Evolutionary conservation across 1,140 invertebrate genomes (phyloP).

Genomic region (Drosophila lini): DNA sequence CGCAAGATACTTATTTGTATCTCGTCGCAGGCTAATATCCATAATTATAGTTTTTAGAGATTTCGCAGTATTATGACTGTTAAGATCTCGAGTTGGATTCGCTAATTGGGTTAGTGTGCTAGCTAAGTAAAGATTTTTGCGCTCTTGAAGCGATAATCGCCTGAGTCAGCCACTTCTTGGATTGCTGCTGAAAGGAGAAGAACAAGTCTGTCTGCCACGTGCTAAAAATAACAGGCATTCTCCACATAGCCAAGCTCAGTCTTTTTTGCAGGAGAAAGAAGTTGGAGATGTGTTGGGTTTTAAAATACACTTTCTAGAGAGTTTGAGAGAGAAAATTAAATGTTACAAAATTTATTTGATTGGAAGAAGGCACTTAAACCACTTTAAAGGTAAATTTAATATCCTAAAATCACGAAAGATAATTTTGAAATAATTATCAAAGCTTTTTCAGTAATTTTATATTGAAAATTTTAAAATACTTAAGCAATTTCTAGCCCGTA

Average conservation of each 20-base stretch:
- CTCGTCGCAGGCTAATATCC: conserved; percentile 18
- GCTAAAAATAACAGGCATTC: conserved; percentile 48
- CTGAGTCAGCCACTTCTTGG: conserved; percentile 35
- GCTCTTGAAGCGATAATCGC: conserved; percentile 41
- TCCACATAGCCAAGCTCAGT: conserved; percentile 33
- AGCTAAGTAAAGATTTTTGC: conserved; percentile 25
- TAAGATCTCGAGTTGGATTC: conserved; percentile 14
- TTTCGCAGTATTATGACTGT: conserved; percentile 50
- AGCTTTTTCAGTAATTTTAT: too few relatives aligned
- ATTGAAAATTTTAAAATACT: too few relatives aligned
- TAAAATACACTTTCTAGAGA: not conserved
- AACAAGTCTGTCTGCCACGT: conserved; percentile 34
- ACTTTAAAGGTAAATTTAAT: too few relatives aligned
- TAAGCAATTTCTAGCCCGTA: too few relatives aligned
- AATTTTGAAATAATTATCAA: too few relatives aligned
- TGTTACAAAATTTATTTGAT: not conserved
- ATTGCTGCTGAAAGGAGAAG: conserved; percentile 9
- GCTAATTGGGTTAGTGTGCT: conserved; percentile 62
- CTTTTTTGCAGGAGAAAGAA: not conserved
- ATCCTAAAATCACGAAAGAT: too few relatives aligned
- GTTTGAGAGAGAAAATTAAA: not conserved
- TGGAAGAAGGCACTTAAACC: not conserved
- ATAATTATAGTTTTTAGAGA: conserved; percentile 25
- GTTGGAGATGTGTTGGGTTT: not conserved
- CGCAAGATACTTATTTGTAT: conserved; percentile 28